Evolutionary conservation across 2,113 vertebrate species (phyloP), one percentile per base, ranked within the genome.

Genomic region (Heliornis fulica): DNA sequence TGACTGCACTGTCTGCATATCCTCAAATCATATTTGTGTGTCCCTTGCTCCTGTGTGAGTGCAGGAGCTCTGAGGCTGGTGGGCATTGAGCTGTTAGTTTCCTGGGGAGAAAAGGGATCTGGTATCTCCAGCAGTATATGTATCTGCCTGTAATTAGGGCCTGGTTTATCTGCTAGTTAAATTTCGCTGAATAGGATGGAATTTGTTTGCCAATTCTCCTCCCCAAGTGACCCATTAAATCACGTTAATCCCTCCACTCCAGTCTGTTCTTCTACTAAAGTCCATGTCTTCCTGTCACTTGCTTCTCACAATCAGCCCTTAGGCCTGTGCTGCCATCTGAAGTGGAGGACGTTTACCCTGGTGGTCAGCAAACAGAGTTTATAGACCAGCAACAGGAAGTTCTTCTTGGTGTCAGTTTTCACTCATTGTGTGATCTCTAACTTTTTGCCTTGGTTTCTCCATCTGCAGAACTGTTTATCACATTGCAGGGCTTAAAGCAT

Each of bases 161-260:
- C 32, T 70, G 22, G n/a, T 60, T 89, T 74, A 82, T 64, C 89
- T 94, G 29, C 60, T 84, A 40, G 34, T 43, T 84, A 48, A 50
- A 72, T 94, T 88, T 69, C 2, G 1, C 65, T 80, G 89, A 83
- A 66, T 57, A 32, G 13, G 41, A 41, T 40, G 84, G 81, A 63
- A 90, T 91, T 92, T 87, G 19, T 79, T 94, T 94, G 34, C 56
- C 36, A 40, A 3, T 94, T 96, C 50, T 95, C 66, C 22, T 74
- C 71, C 38, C 66, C 40, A 85, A 45, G 56, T 83, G 75, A 96
- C 74, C 41, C 56, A 69, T 93, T 94, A 96, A 96, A 81, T 92
- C 59, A 79, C 1, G 0, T 96, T 75, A 95, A 93, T 91, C 68
- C 32, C 12, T 77, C 23, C 38, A 26, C 54, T 91, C 60, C 82